Evolutionary conservation across 2,113 vertebrate species (phyloP).

Genomic region (Struthio camelus): DNA sequence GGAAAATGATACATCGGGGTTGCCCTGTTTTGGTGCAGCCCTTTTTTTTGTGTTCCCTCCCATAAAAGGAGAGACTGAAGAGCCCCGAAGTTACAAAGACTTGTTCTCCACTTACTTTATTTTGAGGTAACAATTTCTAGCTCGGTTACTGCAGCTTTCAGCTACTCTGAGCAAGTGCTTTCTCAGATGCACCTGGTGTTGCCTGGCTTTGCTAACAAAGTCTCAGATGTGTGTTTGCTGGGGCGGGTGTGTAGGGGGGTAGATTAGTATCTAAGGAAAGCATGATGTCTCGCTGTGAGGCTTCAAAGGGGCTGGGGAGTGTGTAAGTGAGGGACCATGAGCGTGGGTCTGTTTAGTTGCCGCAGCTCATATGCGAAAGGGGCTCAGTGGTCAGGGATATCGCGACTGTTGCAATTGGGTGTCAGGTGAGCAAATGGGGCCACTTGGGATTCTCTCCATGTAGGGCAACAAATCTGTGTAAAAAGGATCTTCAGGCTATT

Average conservation of each 20-base stretch:
- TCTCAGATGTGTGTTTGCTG: constrained; percentile 68
- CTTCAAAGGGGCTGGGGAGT: neutral
- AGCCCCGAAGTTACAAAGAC: neutral
- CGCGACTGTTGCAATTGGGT: neutral
- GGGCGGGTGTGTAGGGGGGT: constrained; percentile 60
- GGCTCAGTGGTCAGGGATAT: neutral
- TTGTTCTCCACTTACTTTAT: neutral
- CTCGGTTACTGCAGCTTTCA: neutral
- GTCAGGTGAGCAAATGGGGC: neutral
- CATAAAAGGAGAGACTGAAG: neutral
- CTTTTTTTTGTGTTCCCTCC: neutral
- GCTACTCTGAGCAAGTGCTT: constrained; percentile 7
- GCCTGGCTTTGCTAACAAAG: constrained; percentile 42
- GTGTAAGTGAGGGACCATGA: neutral
- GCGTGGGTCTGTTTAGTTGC: neutral
- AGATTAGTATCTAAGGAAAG: constrained; percentile 73
- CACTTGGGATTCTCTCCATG: neutral
- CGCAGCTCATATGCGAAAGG: neutral
- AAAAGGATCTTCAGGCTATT: neutral
- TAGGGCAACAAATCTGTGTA: neutral
- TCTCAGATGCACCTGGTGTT: constrained; percentile 34
- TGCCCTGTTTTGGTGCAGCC: neutral
- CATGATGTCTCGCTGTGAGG: neutral
- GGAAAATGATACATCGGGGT: neutral
- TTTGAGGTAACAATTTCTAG: constrained; percentile 11